phyloP scores from a whole-genome alignment of 2,888 invertebrate genomes.

The Nomada ruficornis region DNA sequence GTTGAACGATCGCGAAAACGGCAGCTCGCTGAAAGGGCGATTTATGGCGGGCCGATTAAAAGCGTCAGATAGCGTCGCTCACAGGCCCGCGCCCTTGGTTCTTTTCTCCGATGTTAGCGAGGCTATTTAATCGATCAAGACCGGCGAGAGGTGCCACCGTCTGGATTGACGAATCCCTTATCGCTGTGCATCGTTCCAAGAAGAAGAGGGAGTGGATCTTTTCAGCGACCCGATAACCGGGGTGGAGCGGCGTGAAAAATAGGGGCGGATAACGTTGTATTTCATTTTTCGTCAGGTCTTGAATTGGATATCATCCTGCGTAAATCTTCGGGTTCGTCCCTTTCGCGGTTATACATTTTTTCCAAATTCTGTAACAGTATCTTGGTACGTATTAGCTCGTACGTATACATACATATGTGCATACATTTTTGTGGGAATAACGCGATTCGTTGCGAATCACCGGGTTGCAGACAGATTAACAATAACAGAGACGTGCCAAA shows the following conservation, averaged over 20 bases:
- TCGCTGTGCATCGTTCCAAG: slow-evolving; percentile 70
- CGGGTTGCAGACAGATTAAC: not conserved
- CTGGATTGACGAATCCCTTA: slow-evolving; percentile 68
- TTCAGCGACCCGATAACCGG: slow-evolving; percentile 79
- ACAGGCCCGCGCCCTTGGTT: not conserved
- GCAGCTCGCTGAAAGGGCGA: slow-evolving; percentile 50
- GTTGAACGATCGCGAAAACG: slow-evolving; percentile 52
- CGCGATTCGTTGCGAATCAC: not conserved
- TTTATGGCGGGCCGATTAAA: slow-evolving; percentile 54
- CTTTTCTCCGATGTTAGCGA: slow-evolving; percentile 43
- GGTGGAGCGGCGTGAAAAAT: slow-evolving; percentile 79
- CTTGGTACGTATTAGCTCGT: too few relatives aligned
- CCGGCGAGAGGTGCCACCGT: slow-evolving; percentile 72
- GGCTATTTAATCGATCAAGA: slow-evolving; percentile 64
- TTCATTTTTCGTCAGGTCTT: too few relatives aligned
- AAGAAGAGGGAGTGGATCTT: slow-evolving; percentile 79
- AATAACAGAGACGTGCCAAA: not conserved
- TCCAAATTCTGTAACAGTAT: too few relatives aligned
- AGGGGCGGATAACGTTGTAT: slow-evolving; percentile 75
- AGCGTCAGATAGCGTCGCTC: slow-evolving; percentile 51
- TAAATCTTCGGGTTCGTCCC: too few relatives aligned
- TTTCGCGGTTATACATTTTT: too few relatives aligned
- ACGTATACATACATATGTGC: too few relatives aligned
- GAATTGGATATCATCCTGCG: too few relatives aligned
- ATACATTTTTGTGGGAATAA: not conserved